Base-by-base conservation (phyloP, 2,797 vertebrate species). In the Betta splendens region DNA sequence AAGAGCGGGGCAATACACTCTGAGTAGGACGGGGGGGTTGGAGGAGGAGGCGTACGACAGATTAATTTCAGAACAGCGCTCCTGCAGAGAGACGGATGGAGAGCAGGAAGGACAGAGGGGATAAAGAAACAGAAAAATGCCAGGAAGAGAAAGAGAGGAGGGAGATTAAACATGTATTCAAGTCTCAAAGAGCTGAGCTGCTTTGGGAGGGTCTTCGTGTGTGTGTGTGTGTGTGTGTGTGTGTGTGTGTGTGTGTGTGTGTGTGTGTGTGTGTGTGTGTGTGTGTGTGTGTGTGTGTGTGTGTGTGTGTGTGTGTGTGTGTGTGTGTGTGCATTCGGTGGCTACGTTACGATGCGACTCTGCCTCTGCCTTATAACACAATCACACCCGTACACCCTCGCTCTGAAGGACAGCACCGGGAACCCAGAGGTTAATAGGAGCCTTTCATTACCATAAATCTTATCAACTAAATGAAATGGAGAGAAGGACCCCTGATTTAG, bases 371-470 rank as follows among this genome's bases (percentile, higher is more conserved):
- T 70, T 23, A 44, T 60, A 68, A 45, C 61, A 71, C 13, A 33
- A 62, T 51, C 67, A 77, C 82, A 83, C 71, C 70, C 67, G 69
- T 79, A 72, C 69, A 47, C 20, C 49, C 62, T 67, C 38, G 12
- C 54, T 63, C 63, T 89, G 84, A 89, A 85, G 83, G 86, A 89
- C 88, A 86, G 86, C 74, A 37, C 53, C 37, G 57, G 78, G 82
- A 81, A 80, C 87, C 75, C 69, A 78, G 45, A 88, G 90, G 88
- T 91, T 91, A 92, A 88, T 78, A 80, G 82, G 81, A 88, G 75
- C 63, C 85, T 85, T 88, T 89, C 77, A 88, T 90, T 88, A 85
- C 79, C 89, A 92, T 92, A 92, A 92, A 92, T 93, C 90, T 87
- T 84, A 90, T 86, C 89, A 86, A 83, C 85, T 89, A 91, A 91